phyloP scores from a whole-genome alignment of 2,797 vertebrate species.

The Characodon lateralis region DNA sequence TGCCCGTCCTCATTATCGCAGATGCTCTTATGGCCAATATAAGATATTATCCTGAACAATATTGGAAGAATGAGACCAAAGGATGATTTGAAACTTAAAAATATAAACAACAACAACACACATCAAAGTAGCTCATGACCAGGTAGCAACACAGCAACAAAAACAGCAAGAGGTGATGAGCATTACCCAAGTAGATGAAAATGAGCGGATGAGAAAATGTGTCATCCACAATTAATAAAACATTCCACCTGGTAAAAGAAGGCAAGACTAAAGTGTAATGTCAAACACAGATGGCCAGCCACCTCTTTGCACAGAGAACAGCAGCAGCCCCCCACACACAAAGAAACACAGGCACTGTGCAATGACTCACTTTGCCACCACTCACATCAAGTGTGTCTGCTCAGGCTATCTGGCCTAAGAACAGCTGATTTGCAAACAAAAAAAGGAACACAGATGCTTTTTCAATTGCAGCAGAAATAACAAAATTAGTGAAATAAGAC shows the following conservation, averaged over 20 bases:
- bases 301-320: slow-evolving; percentile 89
- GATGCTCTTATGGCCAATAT: slow-evolving; percentile 59
- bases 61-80: slow-evolving; percentile 78
- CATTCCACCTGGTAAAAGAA: slow-evolving; percentile 71
- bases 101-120: slow-evolving; percentile 80
- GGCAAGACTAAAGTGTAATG: slow-evolving; percentile 85
- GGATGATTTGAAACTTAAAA: slow-evolving; percentile 52
- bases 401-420: slow-evolving; percentile 99
- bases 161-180: slow-evolving; percentile 82
- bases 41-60: slow-evolving; percentile 94
- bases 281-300: slow-evolving; percentile 87
- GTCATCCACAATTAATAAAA: slow-evolving; percentile 70
- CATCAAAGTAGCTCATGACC: slow-evolving; percentile 81
- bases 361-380: slow-evolving; percentile 99
- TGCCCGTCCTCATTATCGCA: slow-evolving; percentile 37
- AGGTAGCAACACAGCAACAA: slow-evolving; percentile 78
- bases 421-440: slow-evolving; percentile 97
- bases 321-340: slow-evolving; percentile 67
- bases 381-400: slow-evolving; percentile 99
- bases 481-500: slow-evolving; percentile 75
- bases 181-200: slow-evolving; percentile 43
- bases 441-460: slow-evolving; percentile 90
- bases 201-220: slow-evolving; percentile 76
- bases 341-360: slow-evolving; percentile 90
- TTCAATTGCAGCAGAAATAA: slow-evolving; percentile 80